phyloP scores from a whole-genome alignment of 2,797 vertebrate species.

The Garrulus glandarius region DNA sequence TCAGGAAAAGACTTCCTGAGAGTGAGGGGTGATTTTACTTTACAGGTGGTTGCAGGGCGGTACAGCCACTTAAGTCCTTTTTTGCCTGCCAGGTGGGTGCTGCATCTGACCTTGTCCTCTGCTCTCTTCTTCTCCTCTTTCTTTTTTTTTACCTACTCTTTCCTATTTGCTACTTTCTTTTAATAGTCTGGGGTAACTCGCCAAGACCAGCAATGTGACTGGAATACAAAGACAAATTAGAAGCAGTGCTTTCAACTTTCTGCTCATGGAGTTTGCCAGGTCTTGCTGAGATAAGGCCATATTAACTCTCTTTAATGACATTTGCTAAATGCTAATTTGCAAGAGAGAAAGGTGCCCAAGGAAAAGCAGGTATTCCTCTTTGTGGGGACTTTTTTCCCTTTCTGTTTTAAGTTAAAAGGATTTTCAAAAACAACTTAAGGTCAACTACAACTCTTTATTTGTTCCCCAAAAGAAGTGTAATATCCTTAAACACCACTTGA shows the following conservation, averaged over 20 bases:
- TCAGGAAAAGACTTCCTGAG: neutral
- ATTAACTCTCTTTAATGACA: neutral
- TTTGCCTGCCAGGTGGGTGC: neutral
- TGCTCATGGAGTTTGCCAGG: neutral
- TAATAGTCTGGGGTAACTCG: neutral
- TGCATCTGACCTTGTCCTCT: neutral
- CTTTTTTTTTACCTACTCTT: neutral
- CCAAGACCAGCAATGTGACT: neutral
- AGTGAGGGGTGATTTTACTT: neutral
- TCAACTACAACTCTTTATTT: neutral
- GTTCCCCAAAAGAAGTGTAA: neutral
- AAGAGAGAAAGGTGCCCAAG: neutral
- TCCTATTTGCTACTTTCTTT: slow-evolving; percentile 22
- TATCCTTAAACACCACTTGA: neutral
- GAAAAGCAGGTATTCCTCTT: neutral
- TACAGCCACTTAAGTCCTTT: neutral
- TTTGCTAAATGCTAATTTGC: neutral
- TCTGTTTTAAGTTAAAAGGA: neutral
- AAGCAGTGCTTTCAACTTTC: slow-evolving; percentile 1
- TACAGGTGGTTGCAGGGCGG: rapidly evolving
- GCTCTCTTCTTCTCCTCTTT: neutral
- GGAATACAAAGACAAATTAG: slow-evolving; percentile 14
- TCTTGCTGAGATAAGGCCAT: neutral
- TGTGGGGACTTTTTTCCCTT: neutral
- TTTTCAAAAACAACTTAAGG: neutral